These are phyloP conservation scores for Drosophila triauraria DNA, from an alignment of 1,140 invertebrate species.

Conservation along the genomic window DNA sequence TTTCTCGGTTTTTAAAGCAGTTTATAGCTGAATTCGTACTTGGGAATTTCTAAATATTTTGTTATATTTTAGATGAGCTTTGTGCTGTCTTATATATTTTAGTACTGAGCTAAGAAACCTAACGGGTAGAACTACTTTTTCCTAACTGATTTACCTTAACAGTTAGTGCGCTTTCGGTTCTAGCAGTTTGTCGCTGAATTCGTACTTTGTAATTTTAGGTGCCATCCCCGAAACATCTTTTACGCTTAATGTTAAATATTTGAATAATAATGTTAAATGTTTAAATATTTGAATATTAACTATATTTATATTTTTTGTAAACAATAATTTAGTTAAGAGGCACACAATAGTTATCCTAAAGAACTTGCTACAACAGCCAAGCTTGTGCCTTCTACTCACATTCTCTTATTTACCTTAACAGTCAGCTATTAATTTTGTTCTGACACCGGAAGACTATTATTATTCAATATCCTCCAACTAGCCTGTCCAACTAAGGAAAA, in stretches of 20 bases:
- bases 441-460: constrained; percentile 17
- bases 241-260: too few relatives aligned
- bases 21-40: too few relatives aligned
- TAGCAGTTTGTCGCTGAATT: background rate
- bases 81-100: too few relatives aligned
- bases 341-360: background rate
- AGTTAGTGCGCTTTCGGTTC: too few relatives aligned
- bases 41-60: too few relatives aligned
- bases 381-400: background rate
- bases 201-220: background rate
- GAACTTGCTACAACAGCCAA: too few relatives aligned
- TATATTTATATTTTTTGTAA: background rate
- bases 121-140: background rate
- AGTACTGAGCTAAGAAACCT: too few relatives aligned
- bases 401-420: background rate
- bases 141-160: too few relatives aligned
- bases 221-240: too few relatives aligned
- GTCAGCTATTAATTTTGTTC: constrained; percentile 4
- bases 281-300: too few relatives aligned
- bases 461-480: constrained; percentile 32
- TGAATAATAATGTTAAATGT: too few relatives aligned
- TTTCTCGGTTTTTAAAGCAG: too few relatives aligned
- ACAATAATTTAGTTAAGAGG: background rate
- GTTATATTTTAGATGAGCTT: background rate
- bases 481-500: constrained; percentile 11